These are phyloP conservation scores for Volucella bombylans DNA, from an alignment of 2,888 invertebrate species.

Conservation along the genomic window DNA sequence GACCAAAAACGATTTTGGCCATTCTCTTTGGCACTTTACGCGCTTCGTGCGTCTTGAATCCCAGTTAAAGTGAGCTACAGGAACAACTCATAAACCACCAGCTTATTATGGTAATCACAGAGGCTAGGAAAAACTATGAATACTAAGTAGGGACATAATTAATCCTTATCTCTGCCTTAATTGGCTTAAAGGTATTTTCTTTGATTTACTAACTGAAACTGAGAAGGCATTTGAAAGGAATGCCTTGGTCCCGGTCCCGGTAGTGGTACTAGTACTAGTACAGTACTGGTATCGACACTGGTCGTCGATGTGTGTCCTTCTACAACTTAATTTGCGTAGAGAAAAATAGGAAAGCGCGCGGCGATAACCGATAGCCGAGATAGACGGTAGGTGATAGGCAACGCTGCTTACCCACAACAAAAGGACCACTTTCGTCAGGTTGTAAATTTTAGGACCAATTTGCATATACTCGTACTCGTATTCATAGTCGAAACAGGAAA, in stretches of 20 bases:
- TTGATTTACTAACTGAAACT: conserved; percentile 74
- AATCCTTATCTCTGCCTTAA: conserved; percentile 78
- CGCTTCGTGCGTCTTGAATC: neutral
- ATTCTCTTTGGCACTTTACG: conserved; percentile 61
- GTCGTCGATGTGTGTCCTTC: conserved; percentile 40
- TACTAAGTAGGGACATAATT: conserved; percentile 74
- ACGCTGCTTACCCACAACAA: conserved; percentile 62
- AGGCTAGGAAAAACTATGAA: conserved; percentile 66
- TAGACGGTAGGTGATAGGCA: conserved; percentile 7
- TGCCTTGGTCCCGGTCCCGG: conserved; percentile 8
- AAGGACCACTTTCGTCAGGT: conserved; percentile 73
- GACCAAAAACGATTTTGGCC: conserved; percentile 21
- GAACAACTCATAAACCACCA: conserved; percentile 38
- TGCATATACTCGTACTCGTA: conserved; percentile 40
- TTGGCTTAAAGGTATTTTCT: conserved; percentile 75
- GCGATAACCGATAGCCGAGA: no score
- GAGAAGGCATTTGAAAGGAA: conserved; percentile 68
- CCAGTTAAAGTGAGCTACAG: neutral
- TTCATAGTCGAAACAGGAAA: conserved; percentile 65
- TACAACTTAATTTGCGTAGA: conserved; percentile 69
- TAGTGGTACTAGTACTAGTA: no score
- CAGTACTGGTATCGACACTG: no score
- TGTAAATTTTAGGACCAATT: conserved; percentile 66
- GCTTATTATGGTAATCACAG: conserved; percentile 62
- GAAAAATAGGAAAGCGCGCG: conserved; percentile 8